Percentiles rank a stretch among this genome's conserved stretches.
These are phyloP conservation scores for Capreolus pygargus DNA, from an alignment of 2,113 vertebrate species.

Conservation along the genomic window DNA sequence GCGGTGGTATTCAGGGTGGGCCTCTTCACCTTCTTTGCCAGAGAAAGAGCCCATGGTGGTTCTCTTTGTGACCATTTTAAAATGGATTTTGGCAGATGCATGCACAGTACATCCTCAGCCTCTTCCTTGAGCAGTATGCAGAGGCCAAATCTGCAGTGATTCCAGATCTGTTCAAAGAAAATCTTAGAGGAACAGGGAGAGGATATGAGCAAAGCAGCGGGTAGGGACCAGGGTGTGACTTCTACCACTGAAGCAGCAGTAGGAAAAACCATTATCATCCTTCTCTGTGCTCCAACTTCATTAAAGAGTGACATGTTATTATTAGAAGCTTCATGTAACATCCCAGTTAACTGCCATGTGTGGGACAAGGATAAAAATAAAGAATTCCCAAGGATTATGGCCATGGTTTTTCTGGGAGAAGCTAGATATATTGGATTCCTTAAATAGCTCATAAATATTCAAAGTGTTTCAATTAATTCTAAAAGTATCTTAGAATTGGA, in stretches of 20 bases:
- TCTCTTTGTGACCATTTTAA: not conserved
- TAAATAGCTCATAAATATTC: slow-evolving; percentile 43
- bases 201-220: not conserved
- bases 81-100: not conserved
- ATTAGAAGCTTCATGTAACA: not conserved
- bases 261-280: not conserved
- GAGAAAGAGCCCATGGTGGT: not conserved
- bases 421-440: slow-evolving; percentile 2
- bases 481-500: slow-evolving; percentile 37
- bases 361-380: not conserved
- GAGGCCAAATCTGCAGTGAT: slow-evolving; percentile 6
- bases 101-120: not conserved
- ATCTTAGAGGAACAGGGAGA: not conserved
- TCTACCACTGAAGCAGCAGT: not conserved
- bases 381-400: not conserved
- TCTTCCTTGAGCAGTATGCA: not conserved
- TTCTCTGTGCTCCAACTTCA: not conserved
- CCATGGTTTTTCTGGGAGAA: not conserved
- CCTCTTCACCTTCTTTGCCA: not conserved
- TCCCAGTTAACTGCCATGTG: not conserved
- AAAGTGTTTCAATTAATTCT: slow-evolving; percentile 40
- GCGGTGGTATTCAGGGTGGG: not conserved
- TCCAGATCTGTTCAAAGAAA: not conserved
- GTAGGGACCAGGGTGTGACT: not conserved
- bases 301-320: not conserved